phyloP scores from a whole-genome alignment of 2,888 invertebrate genomes.

The Anagyrus pseudococci region DNA sequence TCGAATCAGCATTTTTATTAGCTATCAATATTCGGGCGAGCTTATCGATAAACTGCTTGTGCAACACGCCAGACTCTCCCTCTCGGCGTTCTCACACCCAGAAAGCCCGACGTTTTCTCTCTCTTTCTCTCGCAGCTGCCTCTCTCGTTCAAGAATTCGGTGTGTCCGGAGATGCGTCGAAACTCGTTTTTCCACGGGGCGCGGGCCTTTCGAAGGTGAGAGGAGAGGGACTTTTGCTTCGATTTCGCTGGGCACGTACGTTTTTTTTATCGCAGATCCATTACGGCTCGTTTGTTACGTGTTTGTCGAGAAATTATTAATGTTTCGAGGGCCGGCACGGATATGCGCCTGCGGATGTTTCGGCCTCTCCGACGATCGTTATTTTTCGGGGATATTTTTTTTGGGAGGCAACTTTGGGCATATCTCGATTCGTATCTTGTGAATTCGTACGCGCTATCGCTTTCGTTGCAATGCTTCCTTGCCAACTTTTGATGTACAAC shows the following conservation, averaged over 20 bases:
- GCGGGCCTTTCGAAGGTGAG: not conserved
- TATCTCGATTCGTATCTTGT: too few species aligned
- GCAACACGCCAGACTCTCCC: not conserved
- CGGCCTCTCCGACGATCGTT: not conserved
- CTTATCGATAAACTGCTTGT: not conserved
- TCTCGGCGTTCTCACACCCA: not conserved
- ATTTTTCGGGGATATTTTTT: not conserved
- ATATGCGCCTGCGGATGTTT: not conserved
- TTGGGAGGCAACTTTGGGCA: too few species aligned
- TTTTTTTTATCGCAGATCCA: too few species aligned
- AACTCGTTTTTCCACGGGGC: not conserved
- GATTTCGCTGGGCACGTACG: too few species aligned
- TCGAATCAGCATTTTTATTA: conserved; percentile 11
- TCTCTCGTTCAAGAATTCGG: too few species aligned
- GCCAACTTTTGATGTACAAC: too few species aligned
- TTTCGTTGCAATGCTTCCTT: too few species aligned
- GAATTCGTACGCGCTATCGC: too few species aligned
- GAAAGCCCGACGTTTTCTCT: too few species aligned
- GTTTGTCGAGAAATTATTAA: not conserved
- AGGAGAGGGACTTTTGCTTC: too few species aligned
- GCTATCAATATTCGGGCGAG: not conserved
- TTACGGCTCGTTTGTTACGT: not conserved
- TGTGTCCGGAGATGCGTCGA: not conserved
- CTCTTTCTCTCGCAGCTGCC: not conserved
- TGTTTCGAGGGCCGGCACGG: not conserved